Conservation (phyloP, 2,113 vertebrate genomes). For the Pleuronectes platessa region DNA sequence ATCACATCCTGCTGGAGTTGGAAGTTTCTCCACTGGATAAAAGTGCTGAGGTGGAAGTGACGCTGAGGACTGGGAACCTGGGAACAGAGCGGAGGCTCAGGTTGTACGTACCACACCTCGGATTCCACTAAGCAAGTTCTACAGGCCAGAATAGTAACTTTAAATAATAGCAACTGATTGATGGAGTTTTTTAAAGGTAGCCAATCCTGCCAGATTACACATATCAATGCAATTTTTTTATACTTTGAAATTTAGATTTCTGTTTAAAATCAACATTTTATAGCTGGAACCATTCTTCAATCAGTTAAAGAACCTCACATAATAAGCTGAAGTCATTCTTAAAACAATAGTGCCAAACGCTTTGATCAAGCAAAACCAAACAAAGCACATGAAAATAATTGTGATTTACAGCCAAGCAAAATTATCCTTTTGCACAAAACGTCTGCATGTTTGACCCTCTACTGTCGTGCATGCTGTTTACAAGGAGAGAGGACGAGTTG, state of each 20-base stretch:
- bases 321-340: too few relatives aligned
- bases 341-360: too few relatives aligned
- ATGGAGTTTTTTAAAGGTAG: too few relatives aligned
- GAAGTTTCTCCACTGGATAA: slow-evolving; percentile 70
- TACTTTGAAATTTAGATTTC: too few relatives aligned
- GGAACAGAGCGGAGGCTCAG: slow-evolving; percentile 60
- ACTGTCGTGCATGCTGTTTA: background rate
- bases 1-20: slow-evolving; percentile 81
- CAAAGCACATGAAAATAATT: too few relatives aligned
- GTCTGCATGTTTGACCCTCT: background rate
- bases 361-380: too few relatives aligned
- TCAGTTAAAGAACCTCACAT: too few relatives aligned
- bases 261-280: too few relatives aligned
- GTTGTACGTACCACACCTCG: slow-evolving; percentile 71
- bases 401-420: background rate
- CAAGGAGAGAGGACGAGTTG: background rate
- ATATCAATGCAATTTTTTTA: too few relatives aligned
- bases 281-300: too few relatives aligned
- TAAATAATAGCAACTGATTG: too few relatives aligned
- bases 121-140: background rate
- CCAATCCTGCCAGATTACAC: too few relatives aligned
- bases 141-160: background rate
- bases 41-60: slow-evolving; percentile 75
- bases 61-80: slow-evolving; percentile 55
- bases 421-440: background rate